Percentiles rank a stretch among this genome's conserved stretches.
Conservation (phyloP, 1,140 invertebrate species). For the Diachasma alloeum region DNA sequence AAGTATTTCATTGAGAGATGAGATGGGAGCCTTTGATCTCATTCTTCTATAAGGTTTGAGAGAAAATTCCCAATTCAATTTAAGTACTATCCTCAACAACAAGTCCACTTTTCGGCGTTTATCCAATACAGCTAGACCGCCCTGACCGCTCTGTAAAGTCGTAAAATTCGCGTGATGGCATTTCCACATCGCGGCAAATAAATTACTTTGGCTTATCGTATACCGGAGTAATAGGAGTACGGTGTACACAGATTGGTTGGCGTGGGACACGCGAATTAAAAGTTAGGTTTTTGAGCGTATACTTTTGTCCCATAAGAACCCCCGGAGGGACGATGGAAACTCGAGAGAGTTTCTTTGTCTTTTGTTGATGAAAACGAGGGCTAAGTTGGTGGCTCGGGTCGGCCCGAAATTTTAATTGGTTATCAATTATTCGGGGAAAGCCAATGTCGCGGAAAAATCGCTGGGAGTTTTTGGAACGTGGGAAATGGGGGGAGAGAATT, state of each 20-base stretch:
- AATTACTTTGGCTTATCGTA: conserved; percentile 62
- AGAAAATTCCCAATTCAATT: background rate
- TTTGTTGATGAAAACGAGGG: background rate
- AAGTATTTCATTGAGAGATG: no score
- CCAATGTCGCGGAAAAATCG: no score
- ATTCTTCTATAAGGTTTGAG: no score
- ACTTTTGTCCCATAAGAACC: background rate
- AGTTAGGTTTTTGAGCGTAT: conserved; percentile 43
- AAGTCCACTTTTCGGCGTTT: background rate
- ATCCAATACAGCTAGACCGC: background rate
- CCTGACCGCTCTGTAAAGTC: background rate
- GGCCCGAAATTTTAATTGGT: no score
- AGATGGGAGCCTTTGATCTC: no score
- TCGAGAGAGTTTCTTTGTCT: background rate
- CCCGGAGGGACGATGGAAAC: background rate
- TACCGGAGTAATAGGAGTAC: conserved; percentile 60
- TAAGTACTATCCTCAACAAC: background rate
- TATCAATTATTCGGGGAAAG: no score
- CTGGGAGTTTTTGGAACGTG: no score
- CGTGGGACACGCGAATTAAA: conserved; percentile 64
- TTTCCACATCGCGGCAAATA: conserved; percentile 60
- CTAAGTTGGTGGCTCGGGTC: no score
- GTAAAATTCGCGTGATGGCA: conserved; percentile 59
- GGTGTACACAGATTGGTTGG: conserved; percentile 63
- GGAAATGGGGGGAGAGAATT: no score